Evolutionary conservation across 2,888 invertebrate genomes (phyloP).

Genomic region (Agriopis aurantiaria): DNA sequence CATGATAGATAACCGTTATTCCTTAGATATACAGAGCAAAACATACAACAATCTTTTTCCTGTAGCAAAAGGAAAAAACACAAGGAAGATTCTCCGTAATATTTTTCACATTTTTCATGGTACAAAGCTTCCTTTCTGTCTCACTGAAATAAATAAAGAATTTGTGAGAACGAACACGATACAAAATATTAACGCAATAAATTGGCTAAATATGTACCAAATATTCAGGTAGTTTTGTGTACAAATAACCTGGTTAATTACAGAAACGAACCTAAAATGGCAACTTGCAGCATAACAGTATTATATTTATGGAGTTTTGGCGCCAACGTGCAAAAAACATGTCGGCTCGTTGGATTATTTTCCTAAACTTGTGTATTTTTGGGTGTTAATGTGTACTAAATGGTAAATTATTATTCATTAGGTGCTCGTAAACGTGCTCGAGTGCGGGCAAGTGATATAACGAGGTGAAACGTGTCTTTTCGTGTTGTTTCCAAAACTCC

Average conservation of each 20-base stretch:
- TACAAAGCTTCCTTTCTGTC: slow-evolving; percentile 26
- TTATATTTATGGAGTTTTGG: too few relatives aligned
- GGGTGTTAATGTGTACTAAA: too few relatives aligned
- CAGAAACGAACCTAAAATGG: too few relatives aligned
- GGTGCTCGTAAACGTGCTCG: too few relatives aligned
- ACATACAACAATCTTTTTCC: slow-evolving; percentile 24
- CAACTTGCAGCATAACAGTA: too few relatives aligned
- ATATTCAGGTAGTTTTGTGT: neutral
- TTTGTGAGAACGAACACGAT: slow-evolving; percentile 17
- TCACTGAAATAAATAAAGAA: slow-evolving; percentile 21
- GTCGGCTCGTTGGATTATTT: too few relatives aligned
- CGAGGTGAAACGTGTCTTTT: too few relatives aligned
- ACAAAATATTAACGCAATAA: slow-evolving; percentile 19
- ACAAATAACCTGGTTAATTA: neutral
- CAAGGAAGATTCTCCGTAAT: slow-evolving; percentile 17
- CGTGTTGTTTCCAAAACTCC: too few relatives aligned
- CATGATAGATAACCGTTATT: neutral
- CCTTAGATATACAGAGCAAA: slow-evolving; percentile 7
- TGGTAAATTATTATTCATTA: too few relatives aligned
- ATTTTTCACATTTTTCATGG: slow-evolving; percentile 33
- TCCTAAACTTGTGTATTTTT: too few relatives aligned
- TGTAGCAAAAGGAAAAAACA: slow-evolving; percentile 19
- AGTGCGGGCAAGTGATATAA: too few relatives aligned
- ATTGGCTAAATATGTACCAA: neutral
- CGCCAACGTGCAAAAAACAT: too few relatives aligned